A percentile compares a stretch with the other conserved stretches of the same genome.
These are phyloP conservation scores for Cinara cedri DNA, from an alignment of 2,888 invertebrate species.

Conservation along the genomic window DNA sequence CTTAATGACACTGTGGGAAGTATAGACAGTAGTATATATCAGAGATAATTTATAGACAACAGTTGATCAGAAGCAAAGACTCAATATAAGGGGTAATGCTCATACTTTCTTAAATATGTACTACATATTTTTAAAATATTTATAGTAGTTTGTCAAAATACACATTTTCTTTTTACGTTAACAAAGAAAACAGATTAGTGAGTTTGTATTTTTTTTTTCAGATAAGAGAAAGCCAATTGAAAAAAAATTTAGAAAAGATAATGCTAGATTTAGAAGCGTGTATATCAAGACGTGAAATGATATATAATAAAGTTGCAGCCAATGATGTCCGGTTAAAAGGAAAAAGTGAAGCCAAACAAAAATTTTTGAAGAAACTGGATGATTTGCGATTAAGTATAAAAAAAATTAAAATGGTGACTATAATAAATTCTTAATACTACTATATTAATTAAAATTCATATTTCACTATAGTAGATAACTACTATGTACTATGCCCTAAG, in stretches of 20 bases:
- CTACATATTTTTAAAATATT: too few relatives aligned
- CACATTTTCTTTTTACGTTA: too few relatives aligned
- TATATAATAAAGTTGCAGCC: constrained; percentile 68
- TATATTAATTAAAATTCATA: neutral
- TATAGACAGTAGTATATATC: too few relatives aligned
- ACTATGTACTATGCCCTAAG: neutral
- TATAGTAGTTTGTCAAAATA: too few relatives aligned
- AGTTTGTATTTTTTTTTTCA: constrained; percentile 59
- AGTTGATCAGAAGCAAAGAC: too few relatives aligned
- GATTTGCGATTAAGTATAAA: constrained; percentile 69
- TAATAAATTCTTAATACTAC: constrained; percentile 24
- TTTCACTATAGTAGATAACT: neutral
- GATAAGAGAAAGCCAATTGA: constrained; percentile 66
- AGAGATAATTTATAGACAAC: too few relatives aligned
- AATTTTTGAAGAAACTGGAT: constrained; percentile 67
- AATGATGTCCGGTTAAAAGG: constrained; percentile 65
- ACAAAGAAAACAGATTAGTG: neutral
- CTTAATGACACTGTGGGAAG: too few relatives aligned
- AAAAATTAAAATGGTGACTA: constrained; percentile 65
- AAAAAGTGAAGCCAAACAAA: constrained; percentile 58
- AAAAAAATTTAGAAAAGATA: constrained; percentile 68
- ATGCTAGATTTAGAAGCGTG: constrained; percentile 72
- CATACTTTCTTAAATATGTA: too few relatives aligned
- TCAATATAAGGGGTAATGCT: too few relatives aligned
- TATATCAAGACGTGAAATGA: constrained; percentile 70